phyloP scores from a whole-genome alignment of 1,140 invertebrate species.

The Papilio helenus region DNA sequence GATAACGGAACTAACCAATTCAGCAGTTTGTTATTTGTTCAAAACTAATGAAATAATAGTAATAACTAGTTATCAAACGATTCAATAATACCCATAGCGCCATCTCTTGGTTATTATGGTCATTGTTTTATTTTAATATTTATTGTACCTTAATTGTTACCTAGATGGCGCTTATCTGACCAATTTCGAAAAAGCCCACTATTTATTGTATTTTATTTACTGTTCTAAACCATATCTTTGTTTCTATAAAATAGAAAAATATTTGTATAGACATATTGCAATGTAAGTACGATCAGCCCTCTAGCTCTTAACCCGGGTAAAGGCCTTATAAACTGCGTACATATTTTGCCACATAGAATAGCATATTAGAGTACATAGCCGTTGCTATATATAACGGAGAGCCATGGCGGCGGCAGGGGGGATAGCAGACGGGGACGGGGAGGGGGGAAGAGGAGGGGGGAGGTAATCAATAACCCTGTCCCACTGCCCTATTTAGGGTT shows the following conservation, averaged over 20 bases:
- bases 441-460: no score
- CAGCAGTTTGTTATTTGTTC: no score
- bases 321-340: neutral
- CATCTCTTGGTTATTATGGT: neutral
- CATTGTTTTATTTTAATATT: neutral
- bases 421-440: neutral
- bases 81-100: neutral
- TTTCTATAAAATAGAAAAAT: no score
- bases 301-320: neutral
- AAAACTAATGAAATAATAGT: no score
- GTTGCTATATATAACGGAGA: neutral
- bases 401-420: neutral
- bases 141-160: neutral
- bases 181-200: neutral
- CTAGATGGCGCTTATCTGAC: neutral
- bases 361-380: neutral
- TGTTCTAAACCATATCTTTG: no score
- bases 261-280: no score
- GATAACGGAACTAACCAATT: no score
- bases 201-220: no score
- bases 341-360: neutral
- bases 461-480: constrained; percentile 46
- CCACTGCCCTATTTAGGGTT: constrained; percentile 44
- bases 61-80: no score
- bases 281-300: no score